Percentiles rank a stretch among this genome's conserved stretches.
phyloP scores from a whole-genome alignment of 2,888 invertebrate genomes.

The Macrophya alboannulata region DNA sequence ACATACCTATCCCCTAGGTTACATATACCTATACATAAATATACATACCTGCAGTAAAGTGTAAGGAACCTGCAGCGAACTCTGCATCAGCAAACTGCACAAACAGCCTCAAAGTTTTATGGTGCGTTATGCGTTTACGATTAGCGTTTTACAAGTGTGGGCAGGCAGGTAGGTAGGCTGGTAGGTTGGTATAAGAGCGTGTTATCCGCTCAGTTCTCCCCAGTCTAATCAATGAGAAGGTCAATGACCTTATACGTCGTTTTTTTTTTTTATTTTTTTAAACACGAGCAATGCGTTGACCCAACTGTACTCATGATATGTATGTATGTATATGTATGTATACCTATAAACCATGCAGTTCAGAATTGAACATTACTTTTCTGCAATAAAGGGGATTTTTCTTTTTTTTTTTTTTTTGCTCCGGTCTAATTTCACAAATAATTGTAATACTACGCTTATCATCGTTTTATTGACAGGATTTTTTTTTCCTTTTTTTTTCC shows the following conservation, averaged over 20 bases:
- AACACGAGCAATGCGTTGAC: conserved; percentile 19
- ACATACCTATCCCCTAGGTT: not conserved
- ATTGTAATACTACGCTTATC: no score
- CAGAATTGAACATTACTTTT: no score
- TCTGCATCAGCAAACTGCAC: not conserved
- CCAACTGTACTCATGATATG: not conserved
- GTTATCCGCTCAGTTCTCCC: conserved; percentile 21
- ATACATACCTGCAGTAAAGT: not conserved
- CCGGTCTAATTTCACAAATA: no score
- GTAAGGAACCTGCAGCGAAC: not conserved
- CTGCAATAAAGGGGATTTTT: no score
- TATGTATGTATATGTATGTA: not conserved
- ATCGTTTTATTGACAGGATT: no score
- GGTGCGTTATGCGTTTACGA: conserved; percentile 36
- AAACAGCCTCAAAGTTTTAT: conserved; percentile 8
- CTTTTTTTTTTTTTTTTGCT: no score
- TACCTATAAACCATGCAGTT: no score
- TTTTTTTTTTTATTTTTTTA: no score
- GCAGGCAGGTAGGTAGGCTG: not conserved
- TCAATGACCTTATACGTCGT: conserved; percentile 41
- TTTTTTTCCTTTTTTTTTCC: no score
- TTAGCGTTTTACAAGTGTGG: conserved; percentile 8
- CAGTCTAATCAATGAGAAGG: conserved; percentile 49
- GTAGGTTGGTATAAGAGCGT: not conserved
- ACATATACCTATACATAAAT: not conserved